These are phyloP conservation scores for Pharmacophagus antenor DNA, from an alignment of 2,888 invertebrate genomes.

Conservation along the genomic window DNA sequence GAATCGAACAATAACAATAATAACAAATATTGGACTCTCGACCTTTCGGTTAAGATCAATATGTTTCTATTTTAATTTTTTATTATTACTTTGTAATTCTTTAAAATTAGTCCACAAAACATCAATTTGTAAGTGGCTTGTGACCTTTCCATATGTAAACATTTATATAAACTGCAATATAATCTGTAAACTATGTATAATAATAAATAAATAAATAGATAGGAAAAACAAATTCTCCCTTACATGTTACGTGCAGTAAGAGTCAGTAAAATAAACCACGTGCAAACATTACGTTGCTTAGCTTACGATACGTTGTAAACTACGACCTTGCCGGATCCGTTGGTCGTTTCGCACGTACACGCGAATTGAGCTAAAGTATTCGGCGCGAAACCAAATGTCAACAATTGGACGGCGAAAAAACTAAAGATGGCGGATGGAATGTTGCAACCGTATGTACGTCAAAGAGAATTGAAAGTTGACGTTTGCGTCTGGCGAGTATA, in stretches of 20 bases:
- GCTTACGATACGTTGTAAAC: slow-evolving; percentile 23
- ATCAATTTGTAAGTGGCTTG: too few species aligned
- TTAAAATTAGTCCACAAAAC: too few species aligned
- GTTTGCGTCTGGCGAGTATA: neutral
- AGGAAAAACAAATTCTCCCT: too few species aligned
- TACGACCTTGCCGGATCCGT: slow-evolving; percentile 32
- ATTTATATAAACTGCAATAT: too few species aligned
- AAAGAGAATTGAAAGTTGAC: neutral
- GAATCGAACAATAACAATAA: too few species aligned
- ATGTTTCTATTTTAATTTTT: too few species aligned
- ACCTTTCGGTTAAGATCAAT: too few species aligned
- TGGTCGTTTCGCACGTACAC: slow-evolving; percentile 33
- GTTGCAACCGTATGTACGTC: neutral
- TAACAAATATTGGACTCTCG: too few species aligned
- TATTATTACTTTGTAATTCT: too few species aligned
- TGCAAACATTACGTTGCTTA: neutral
- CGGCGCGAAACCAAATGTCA: slow-evolving; percentile 15
- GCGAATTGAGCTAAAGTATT: slow-evolving; percentile 35
- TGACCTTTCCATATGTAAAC: too few species aligned
- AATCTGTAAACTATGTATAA: neutral
- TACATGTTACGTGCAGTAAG: too few species aligned
- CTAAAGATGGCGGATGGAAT: slow-evolving; percentile 14
- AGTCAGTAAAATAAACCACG: neutral
- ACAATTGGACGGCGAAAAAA: neutral
- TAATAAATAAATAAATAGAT: neutral